Conservation (phyloP, 2,888 invertebrate species). For the Phyto melanocephala region DNA sequence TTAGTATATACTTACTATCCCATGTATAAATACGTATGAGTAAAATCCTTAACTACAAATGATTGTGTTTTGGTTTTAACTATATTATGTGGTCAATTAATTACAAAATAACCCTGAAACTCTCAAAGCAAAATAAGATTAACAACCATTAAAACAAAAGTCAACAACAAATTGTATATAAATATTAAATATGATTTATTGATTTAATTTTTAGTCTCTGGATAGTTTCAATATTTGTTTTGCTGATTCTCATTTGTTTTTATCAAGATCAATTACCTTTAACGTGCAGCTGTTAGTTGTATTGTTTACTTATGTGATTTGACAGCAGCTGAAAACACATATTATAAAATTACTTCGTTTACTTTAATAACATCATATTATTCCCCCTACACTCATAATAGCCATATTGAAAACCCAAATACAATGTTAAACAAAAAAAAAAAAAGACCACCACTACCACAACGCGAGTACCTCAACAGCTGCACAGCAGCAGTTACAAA, state of each 20-base stretch:
- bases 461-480: background rate
- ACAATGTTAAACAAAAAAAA: background rate
- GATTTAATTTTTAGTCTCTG: constrained; percentile 43
- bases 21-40: too few species aligned
- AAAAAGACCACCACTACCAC: background rate
- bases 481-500: background rate
- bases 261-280: constrained; percentile 43
- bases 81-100: constrained; percentile 49
- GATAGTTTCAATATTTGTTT: constrained; percentile 17
- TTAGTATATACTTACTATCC: too few species aligned
- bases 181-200: constrained; percentile 49
- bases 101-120: constrained; percentile 14
- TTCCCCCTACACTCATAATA: constrained; percentile 37
- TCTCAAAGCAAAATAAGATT: constrained; percentile 30
- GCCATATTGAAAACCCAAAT: too few species aligned
- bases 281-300: background rate
- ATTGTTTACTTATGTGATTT: background rate
- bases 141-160: constrained; percentile 16
- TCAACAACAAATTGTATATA: background rate
- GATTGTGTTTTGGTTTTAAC: background rate
- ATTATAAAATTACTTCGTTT: background rate
- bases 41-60: background rate
- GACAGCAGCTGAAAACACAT: background rate
- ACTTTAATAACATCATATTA: constrained; percentile 14
- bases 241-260: background rate